Base-by-base conservation (phyloP, 2,888 invertebrate genomes). In the Biston stratarius region DNA sequence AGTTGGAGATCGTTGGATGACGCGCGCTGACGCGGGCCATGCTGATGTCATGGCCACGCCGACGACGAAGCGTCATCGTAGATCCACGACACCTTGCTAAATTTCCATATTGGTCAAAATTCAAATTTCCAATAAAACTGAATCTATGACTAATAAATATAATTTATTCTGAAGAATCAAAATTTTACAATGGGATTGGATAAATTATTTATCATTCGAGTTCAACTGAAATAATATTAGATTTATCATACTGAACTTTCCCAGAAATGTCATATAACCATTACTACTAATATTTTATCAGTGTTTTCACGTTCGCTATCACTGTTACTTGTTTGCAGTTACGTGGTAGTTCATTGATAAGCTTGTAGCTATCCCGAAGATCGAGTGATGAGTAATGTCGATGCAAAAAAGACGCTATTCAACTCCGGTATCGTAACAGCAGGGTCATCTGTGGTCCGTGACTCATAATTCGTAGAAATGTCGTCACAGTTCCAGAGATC, bases 1-100 rank as follows among this genome's bases (percentile, higher is more conserved):
- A 77, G 83, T 80, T 77, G 75, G 81, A 85, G 85, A 86, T 81
- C 78, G 81, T 83, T 77, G 80, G 74, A 86, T 92, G 92, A 92
- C 91, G 92, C 82, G 82, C 63, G 69, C 71, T 89, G 90, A 92
- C 92, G 91, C 84, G 81, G 78, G 64, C 76, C 74, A 68, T 82
- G 85, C 78, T 92, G 91, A 93, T 91, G 92, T 92, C 92, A 93
- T 88, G 83, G 80, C 82, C 84, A 77, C 81, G 83, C 83, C 80
- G 83, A 80, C 80, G 76, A 77, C 76, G 51, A 74, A 76, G 76
- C 87, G 85, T 87, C 87, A 87, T 80, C 38, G 38, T 38, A 38
- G 6, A 38, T 38, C 9, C 82, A 73, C 73, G 73, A 74, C 75
- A 75, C 76, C 70, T 64, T 68, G 74, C 65, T 66, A 53, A 58